Conservation (phyloP, 92 coral and sea anemone species). For the Palythoa grandis region DNA sequence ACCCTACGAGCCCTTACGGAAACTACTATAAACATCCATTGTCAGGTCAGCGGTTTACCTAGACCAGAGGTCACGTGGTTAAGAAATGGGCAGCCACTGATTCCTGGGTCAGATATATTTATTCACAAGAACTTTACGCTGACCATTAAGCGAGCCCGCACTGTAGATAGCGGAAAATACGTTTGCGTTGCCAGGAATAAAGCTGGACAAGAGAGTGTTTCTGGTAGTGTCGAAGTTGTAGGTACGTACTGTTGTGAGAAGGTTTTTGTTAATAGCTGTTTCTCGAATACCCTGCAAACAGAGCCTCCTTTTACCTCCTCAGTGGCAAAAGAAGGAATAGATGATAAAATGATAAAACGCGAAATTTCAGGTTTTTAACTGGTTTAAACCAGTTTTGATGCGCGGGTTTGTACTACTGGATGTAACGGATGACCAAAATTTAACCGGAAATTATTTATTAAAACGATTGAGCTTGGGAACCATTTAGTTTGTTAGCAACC, state of each 20-base stretch:
- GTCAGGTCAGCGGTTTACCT: slow-evolving; percentile 77
- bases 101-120: slow-evolving; percentile 42
- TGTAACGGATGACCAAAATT: too few species aligned
- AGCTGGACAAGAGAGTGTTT: slow-evolving; percentile 57
- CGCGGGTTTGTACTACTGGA: too few species aligned
- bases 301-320: too few species aligned
- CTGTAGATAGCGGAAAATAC: slow-evolving; percentile 69
- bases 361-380: too few species aligned
- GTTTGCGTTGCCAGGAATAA: slow-evolving; percentile 69
- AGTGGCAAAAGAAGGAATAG: too few species aligned
- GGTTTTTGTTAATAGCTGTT: neutral
- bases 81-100: slow-evolving; percentile 58
- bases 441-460: too few species aligned
- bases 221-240: slow-evolving; percentile 57
- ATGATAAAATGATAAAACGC: too few species aligned
- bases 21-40: slow-evolving; percentile 56
- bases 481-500: too few species aligned
- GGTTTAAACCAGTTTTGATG: too few species aligned
- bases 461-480: too few species aligned
- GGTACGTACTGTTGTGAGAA: slow-evolving; percentile 43
- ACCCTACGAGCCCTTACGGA: slow-evolving; percentile 58
- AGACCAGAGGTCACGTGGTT: slow-evolving; percentile 69
- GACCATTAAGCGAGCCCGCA: slow-evolving; percentile 46
- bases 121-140: slow-evolving; percentile 65
- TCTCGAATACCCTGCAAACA: too few species aligned